Evolutionary conservation across 1,140 invertebrate genomes (phyloP), one percentile per base, ranked within the genome.

Genomic region (Agrilus planipennis): DNA sequence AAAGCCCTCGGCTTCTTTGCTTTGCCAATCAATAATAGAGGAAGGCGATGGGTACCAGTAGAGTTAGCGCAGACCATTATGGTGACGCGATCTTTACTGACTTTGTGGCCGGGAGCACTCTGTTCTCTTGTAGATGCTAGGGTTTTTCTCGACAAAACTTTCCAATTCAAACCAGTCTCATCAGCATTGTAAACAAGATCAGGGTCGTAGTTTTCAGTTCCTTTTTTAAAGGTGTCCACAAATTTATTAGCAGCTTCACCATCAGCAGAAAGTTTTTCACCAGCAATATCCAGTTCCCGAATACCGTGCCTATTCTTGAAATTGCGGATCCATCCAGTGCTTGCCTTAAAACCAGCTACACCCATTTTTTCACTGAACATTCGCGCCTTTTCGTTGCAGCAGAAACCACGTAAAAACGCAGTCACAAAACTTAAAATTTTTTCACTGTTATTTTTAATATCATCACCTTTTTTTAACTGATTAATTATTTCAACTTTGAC

Each of bases 221-320:
- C 21, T 32, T 21, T 44, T 15, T 34, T 20, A 18, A 41, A 9
- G 9, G 5, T 14, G 15, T 32, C 15, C 16, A 21, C 34, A 45
- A 39, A 41, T 14, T 32, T 11, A 7, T 40, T 14, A 22, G 17
- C 32, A 17, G 27, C 19, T 18, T 34, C 23, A 17, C 17, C 6
- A 16, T 41, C 16, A 6, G 37, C 23, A 18, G 43, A 45, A 22
- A 30, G 18, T 18, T 22, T 41, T 21, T 41, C 49, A 46, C 46
- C 43, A 6, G 25, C 11, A 10, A 39, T 22, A 28, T 39, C 18
- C 7, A 39, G 17, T 18, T 10, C 4, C 17, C 45, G 42, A 42
- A 63, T 58, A 29, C 45, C 49, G 46, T 57, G 55, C 36, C 54
- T 40, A 31, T 39, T 50, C 46, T 56, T 60, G 40, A 57, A 62